Percentiles rank a stretch among this genome's conserved stretches.
Conservation (phyloP, 2,113 vertebrate species). For the Mungos mungo region DNA sequence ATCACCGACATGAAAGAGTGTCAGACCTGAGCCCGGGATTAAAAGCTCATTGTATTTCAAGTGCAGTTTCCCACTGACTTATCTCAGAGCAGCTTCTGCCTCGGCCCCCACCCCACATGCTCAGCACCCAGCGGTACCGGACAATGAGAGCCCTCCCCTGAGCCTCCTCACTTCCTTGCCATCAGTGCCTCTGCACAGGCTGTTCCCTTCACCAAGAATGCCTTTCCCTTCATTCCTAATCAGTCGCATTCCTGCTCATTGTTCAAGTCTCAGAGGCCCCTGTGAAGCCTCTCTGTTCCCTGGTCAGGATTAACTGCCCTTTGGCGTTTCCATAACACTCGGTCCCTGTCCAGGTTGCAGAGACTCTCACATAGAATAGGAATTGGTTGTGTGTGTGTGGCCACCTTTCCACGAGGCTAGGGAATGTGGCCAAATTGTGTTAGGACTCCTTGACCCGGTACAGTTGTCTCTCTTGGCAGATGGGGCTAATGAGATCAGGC, state of each 20-base stretch:
- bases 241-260: not conserved
- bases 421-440: not conserved
- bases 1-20: not conserved
- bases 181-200: not conserved
- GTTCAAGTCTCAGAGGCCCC: not conserved
- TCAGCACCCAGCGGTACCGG: not conserved
- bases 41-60: not conserved
- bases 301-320: not conserved
- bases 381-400: not conserved
- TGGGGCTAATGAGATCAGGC: not conserved
- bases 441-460: not conserved
- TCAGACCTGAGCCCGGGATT: not conserved
- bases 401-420: not conserved
- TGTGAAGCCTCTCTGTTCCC: not conserved
- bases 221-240: not conserved
- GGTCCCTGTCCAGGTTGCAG: not conserved
- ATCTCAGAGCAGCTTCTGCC: not conserved
- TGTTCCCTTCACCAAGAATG: not conserved
- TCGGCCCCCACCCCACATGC: not conserved
- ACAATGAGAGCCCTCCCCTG: not conserved
- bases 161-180: not conserved
- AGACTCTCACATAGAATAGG: not conserved
- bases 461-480: not conserved
- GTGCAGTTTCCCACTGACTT: not conserved
- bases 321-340: not conserved